Evolutionary conservation across 2,888 invertebrate genomes (phyloP).

Genomic region (Himalopsyche anomala): DNA sequence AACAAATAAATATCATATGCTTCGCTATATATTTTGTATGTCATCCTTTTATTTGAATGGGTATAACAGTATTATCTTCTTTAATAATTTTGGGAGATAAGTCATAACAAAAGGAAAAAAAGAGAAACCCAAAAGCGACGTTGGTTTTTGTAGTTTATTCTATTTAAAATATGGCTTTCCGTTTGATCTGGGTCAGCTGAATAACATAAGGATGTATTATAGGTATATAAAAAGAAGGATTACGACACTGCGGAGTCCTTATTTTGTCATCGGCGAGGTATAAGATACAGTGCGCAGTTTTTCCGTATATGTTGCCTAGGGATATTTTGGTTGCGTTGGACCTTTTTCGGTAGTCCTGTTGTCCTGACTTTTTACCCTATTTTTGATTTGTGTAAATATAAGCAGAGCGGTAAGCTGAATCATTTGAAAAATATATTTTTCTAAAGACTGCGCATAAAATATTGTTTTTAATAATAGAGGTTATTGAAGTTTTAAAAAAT

Average conservation of each 20-base stretch:
- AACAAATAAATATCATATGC: background rate
- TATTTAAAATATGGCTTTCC: slow-evolving; percentile 35
- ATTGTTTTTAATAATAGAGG: too few species aligned
- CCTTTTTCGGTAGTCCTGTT: slow-evolving; percentile 2
- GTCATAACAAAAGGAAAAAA: background rate
- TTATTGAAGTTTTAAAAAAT: too few species aligned
- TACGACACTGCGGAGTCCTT: slow-evolving; percentile 38
- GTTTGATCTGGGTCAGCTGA: slow-evolving; percentile 37
- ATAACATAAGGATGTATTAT: slow-evolving; percentile 27
- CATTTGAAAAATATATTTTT: background rate
- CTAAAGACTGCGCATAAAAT: too few species aligned
- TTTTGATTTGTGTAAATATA: slow-evolving; percentile 12
- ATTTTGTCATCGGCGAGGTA: slow-evolving; percentile 28
- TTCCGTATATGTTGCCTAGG: background rate
- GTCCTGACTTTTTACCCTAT: background rate
- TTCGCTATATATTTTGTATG: background rate
- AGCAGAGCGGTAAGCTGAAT: background rate
- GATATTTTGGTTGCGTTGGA: background rate
- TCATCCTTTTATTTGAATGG: background rate
- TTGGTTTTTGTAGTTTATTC: slow-evolving; percentile 23
- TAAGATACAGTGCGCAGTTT: slow-evolving; percentile 9
- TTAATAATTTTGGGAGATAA: slow-evolving; percentile 1
- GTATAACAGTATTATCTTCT: background rate
- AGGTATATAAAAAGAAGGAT: slow-evolving; percentile 40
- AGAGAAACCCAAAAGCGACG: slow-evolving; percentile 22